Base-by-base conservation (phyloP, 2,797 vertebrate genomes). In the Bryconaethiops microstoma region DNA sequence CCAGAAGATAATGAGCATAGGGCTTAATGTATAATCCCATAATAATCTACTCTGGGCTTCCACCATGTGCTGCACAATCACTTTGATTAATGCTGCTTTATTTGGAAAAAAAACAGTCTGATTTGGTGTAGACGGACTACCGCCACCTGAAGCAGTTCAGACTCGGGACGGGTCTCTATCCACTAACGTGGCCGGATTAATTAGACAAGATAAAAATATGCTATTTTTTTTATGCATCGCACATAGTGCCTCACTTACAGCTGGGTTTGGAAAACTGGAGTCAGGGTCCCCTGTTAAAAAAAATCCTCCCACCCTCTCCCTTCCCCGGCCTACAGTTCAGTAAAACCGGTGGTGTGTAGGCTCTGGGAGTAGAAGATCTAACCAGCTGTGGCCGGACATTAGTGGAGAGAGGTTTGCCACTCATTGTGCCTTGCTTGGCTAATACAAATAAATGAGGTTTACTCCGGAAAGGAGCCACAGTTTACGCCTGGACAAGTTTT, bases 71-170 rank as follows among this genome's bases (percentile, higher is more conserved):
- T 67, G 29, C 21, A 63, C 23, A 2, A 69, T 75, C 23, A 64
- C 64, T 82, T 57, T 45, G 74, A 77, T 83, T 84, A 82, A 74
- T 78, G 57, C 54, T 35, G 71, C 76, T 75, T 78, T 73, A 57
- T 21, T 40, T 14, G 19, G 21, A 19, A 68, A 68, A 68, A 8
- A 45, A 39, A 35, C 62, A 14, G 60, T 35, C 60, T 68, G 39
- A 21, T 68, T n/a, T 1, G 8, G 9, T 45, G 35, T 8, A 67
- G 39, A 12, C 16, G 5, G 39, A 68, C 2, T n/a, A 4, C 1
- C 0, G 45, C 8, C 9, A 21, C 29, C 25, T 7, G 35, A 57
- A 57, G 19, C 10, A 14, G 7, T 60, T 23, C 8, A 25, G 57
- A 21, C 25, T 60, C 57, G 10, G 7, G 23, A 10, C 10, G 13